Conservation (phyloP, 2,797 vertebrate species). For the Lepus townsendii region DNA sequence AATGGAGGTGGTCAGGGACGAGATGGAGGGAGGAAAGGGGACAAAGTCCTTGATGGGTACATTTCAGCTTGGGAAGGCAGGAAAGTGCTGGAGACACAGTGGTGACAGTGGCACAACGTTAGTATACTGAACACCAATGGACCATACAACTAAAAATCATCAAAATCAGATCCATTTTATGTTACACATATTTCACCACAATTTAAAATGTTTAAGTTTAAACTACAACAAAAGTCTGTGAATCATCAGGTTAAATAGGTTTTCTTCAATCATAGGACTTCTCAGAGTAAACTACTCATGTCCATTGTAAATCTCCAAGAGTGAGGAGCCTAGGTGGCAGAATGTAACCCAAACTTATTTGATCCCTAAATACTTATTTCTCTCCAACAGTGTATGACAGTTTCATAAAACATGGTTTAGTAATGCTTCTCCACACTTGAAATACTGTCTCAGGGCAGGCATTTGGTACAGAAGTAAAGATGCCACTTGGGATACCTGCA, state of each 20-base stretch:
- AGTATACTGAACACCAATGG: neutral
- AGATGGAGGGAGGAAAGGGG: neutral
- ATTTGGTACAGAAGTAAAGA: too few species aligned
- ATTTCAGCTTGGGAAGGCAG: neutral
- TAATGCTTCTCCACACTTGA: constrained; percentile 32
- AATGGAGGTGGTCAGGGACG: neutral
- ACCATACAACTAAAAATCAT: neutral
- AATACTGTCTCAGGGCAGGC: neutral
- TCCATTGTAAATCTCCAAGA: neutral
- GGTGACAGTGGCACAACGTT: neutral
- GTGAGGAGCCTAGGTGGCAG: neutral
- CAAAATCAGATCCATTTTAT: constrained; percentile 19
- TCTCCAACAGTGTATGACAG: neutral
- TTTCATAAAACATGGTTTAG: neutral
- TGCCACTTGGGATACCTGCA: too few species aligned
- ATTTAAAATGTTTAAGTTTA: neutral
- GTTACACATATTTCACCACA: constrained; percentile 17
- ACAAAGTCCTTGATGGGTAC: neutral
- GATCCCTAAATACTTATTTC: constrained; percentile 4
- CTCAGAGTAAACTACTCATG: neutral
- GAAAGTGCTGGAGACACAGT: neutral
- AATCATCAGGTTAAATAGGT: constrained; percentile 30
- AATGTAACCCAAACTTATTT: neutral
- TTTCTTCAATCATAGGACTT: constrained; percentile 53
- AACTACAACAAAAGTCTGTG: neutral